Percentiles rank a stretch among this genome's conserved stretches.
phyloP scores from a whole-genome alignment of 2,113 vertebrate species.

The Delphinapterus leucas region DNA sequence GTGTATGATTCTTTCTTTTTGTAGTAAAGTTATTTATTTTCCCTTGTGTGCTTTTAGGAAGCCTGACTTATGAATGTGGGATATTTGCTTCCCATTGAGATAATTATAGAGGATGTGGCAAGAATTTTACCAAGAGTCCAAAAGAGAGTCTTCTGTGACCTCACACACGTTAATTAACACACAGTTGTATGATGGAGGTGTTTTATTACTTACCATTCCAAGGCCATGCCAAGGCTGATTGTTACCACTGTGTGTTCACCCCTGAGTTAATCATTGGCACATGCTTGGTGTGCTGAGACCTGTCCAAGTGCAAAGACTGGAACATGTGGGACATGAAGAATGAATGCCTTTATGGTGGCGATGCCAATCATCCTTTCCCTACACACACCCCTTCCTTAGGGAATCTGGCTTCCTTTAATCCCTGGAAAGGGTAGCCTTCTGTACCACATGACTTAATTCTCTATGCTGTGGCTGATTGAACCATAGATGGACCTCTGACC shows the following conservation, averaged over 20 bases:
- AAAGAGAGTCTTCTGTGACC: not conserved
- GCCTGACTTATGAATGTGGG: not conserved
- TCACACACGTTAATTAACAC: not conserved
- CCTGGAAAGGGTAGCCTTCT: not conserved
- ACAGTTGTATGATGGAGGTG: not conserved
- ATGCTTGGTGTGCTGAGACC: not conserved
- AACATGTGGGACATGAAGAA: not conserved
- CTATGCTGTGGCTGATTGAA: not conserved
- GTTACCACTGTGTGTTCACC: not conserved
- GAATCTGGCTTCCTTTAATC: not conserved
- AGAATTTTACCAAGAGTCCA: not conserved
- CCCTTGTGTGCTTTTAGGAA: constrained; percentile 7
- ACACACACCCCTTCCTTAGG: not conserved
- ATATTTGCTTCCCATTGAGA: not conserved
- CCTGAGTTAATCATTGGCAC: not conserved
- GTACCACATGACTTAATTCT: not conserved
- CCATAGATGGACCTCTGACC: not conserved
- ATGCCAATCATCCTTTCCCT: not conserved
- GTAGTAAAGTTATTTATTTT: not conserved
- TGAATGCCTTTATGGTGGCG: not conserved
- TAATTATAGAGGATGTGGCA: not conserved
- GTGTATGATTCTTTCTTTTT: not conserved
- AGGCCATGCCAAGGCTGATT: not conserved
- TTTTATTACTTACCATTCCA: not conserved
- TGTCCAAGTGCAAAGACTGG: not conserved